Base-by-base conservation (phyloP, 1,140 invertebrate species). In the Cotesia typhae region DNA sequence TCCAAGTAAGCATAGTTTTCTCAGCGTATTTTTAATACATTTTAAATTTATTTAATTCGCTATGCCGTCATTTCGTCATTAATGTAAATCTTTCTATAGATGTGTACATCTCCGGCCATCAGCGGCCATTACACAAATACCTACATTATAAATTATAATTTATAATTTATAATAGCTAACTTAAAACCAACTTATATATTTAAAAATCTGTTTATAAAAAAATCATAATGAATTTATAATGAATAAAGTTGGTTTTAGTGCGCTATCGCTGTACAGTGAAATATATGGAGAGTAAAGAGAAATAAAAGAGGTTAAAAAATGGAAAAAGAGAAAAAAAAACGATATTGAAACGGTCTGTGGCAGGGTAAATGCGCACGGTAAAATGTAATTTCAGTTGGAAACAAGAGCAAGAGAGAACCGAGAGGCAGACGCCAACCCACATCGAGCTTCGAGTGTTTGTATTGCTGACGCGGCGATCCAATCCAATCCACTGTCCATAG, bases 321-420 rank as follows among this genome's bases (percentile, higher is more conserved):
- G 64, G 71, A 77, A 73, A 81, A 76, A 65, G 70, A 78, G 68
- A 80, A 75, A 76, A 73, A 72, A 78, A 74, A 75, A 47, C 72
- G 71, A 76, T 79, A 77, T 81, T 81, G 79, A 80, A 82, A 81
- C 77, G 66, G 59, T 61, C 52, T 59, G 61, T 59, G 65, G 70
- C 38, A 59, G 72, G 73, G 67, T 72, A 59, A 72, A 79, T 77
- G 76, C 74, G 78, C 72, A 78, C 77, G 83, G 83, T 79, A 84
- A 86, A 85, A 83, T 83, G 84, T 84, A 86, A 86, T 85, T 86
- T 85, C 84, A 84, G 83, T 85, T 84, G 81, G 82, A 86, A 86
- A 86, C 82, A 82, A 83, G 80, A 82, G 81, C 76, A 79, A 73
- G 71, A 76, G 74, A 79, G 77, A 73, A 80, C 75, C 78, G 79